Percentiles rank a stretch among this genome's conserved stretches.
Evolutionary conservation across 2,888 invertebrate species (phyloP).

Genomic region (Leucoma salicis): DNA sequence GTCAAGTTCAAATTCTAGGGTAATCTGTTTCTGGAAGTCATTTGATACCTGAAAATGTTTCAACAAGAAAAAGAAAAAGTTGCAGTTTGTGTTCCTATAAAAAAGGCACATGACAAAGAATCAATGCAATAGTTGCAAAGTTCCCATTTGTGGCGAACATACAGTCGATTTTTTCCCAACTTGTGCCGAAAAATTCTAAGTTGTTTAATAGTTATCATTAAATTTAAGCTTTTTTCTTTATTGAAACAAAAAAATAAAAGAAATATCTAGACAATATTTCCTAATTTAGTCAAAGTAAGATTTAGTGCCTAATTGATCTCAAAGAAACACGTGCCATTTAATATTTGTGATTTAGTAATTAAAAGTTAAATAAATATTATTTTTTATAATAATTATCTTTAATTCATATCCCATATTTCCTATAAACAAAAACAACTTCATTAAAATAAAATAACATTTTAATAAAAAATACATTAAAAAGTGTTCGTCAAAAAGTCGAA

Average conservation of each 20-base stretch:
- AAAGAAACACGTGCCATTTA: constrained; percentile 8
- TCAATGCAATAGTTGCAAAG: constrained; percentile 4
- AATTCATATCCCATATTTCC: constrained; percentile 9
- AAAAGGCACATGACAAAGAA: constrained; percentile 15
- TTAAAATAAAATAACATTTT: background rate
- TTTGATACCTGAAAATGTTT: constrained; percentile 5
- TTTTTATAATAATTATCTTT: constrained; percentile 7
- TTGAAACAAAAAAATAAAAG: background rate
- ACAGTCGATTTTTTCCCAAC: constrained; percentile 12
- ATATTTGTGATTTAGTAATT: constrained; percentile 11
- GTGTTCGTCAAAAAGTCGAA: constrained; percentile 13
- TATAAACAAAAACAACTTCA: background rate
- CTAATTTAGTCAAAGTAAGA: constrained; percentile 12
- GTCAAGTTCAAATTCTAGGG: constrained; percentile 1
- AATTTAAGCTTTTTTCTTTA: constrained; percentile 5
- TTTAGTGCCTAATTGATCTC: constrained; percentile 13
- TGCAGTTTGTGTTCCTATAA: constrained; percentile 16
- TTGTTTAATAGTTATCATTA: constrained; percentile 1
- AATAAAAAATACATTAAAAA: constrained; percentile 4
- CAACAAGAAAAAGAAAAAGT: constrained; percentile 14
- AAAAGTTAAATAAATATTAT: constrained; percentile 8
- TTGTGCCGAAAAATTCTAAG: constrained; percentile 12
- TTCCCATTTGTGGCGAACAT: constrained; percentile 15
- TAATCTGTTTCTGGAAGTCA: constrained; percentile 1
- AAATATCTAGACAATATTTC: constrained; percentile 4